Percentiles rank a stretch among this genome's conserved stretches.
phyloP scores from a whole-genome alignment of 2,113 vertebrate species.

The Spizaetus ornatus region DNA sequence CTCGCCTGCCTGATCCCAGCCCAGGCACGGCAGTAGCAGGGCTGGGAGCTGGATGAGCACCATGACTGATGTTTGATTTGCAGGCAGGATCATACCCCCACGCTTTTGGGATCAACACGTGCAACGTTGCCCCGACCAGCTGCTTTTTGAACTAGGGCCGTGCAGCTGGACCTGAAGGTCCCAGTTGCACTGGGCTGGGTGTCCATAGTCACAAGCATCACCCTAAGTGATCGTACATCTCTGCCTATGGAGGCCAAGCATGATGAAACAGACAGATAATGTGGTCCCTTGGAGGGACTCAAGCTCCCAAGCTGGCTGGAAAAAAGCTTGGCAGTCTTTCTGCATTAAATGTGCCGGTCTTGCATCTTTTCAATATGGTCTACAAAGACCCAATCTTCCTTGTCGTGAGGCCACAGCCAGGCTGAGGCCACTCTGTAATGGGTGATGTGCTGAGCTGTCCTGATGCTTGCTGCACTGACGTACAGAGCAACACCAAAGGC shows the following conservation, averaged over 20 bases:
- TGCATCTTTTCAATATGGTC: neutral
- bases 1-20: neutral
- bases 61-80: neutral
- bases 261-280: neutral
- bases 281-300: neutral
- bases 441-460: neutral
- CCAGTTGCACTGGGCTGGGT: neutral
- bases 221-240: too few species aligned
- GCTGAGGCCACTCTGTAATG: neutral
- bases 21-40: neutral
- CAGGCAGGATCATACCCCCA: neutral
- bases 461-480: neutral
- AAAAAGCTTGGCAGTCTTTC: neutral
- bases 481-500: neutral
- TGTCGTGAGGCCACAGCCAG: fast-evolving
- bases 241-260: fast-evolving
- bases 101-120: neutral
- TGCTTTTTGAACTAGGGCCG: neutral
- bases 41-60: neutral
- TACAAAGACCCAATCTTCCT: neutral
- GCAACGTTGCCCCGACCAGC: neutral
- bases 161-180: neutral
- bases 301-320: neutral
- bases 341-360: neutral
- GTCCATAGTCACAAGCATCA: fast-evolving